Evolutionary conservation across 2,797 vertebrate species (phyloP).

Genomic region (Stomatorhinus walkeri): DNA sequence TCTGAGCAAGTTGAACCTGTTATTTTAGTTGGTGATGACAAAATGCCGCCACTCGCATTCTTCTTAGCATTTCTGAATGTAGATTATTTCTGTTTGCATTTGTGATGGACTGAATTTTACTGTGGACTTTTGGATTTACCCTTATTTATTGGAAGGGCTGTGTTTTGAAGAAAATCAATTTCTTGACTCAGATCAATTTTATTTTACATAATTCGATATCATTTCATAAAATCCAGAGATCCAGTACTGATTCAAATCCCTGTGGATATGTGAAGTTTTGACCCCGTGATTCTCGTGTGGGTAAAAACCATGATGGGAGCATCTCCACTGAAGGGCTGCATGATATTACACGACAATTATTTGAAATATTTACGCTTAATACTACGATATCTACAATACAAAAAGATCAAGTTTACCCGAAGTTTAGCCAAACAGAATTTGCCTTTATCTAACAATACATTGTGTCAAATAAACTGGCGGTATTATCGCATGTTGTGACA

Average conservation of each 20-base stretch:
- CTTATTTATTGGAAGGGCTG: not conserved
- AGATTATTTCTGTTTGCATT: not conserved
- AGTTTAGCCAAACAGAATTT: not conserved
- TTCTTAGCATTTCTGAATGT: not conserved
- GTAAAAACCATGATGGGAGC: too few relatives aligned
- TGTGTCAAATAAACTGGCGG: not conserved
- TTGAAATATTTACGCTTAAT: not conserved
- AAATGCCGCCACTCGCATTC: not conserved
- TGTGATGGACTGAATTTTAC: not conserved
- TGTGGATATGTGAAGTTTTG: not conserved
- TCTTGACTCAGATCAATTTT: not conserved
- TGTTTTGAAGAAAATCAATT: not conserved
- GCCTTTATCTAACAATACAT: not conserved
- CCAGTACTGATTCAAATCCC: too few relatives aligned
- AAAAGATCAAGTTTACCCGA: not conserved
- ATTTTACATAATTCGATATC: not conserved
- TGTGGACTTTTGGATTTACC: not conserved
- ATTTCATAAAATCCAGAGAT: not conserved
- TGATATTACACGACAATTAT: not conserved
- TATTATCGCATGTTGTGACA: not conserved
- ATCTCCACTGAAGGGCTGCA: too few relatives aligned
- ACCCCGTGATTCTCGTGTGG: not conserved
- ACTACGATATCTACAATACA: not conserved
- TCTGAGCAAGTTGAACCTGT: not conserved
- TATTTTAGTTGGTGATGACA: not conserved